These are phyloP conservation scores for Saguinus midas DNA, from an alignment of 2,113 vertebrate genomes.

Conservation along the genomic window DNA sequence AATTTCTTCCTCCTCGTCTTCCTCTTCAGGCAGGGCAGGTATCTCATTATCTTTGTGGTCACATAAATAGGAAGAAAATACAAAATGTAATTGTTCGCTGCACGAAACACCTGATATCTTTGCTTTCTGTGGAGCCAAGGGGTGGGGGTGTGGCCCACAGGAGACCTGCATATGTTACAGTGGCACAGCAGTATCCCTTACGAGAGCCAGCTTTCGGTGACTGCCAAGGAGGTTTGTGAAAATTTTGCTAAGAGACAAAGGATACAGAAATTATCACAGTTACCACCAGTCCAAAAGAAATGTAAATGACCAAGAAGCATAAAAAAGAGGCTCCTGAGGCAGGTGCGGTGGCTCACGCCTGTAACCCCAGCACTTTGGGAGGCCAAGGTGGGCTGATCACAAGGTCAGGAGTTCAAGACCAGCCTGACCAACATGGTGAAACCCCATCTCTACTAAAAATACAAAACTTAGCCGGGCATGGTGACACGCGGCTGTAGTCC, in stretches of 20 bases:
- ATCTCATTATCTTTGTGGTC: background rate
- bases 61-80: background rate
- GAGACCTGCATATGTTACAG: accelerated
- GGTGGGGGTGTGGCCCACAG: accelerated
- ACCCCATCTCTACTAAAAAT: too few relatives aligned
- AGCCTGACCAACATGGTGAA: too few relatives aligned
- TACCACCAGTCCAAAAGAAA: too few relatives aligned
- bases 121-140: background rate
- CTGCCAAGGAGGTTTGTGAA: background rate
- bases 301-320: accelerated
- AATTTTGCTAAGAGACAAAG: background rate
- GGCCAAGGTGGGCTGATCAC: too few relatives aligned
- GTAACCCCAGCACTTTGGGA: too few relatives aligned
- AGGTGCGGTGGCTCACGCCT: too few relatives aligned
- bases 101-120: accelerated
- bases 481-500: too few relatives aligned
- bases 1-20: background rate
- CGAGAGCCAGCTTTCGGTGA: accelerated
- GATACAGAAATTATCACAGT: background rate
- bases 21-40: background rate
- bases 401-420: too few relatives aligned
- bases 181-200: too few relatives aligned
- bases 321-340: background rate
- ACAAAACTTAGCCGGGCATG: too few relatives aligned
- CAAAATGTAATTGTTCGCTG: accelerated